Conservation (phyloP, 2,797 vertebrate genomes). For the Cryptoblepharus egeriae region DNA sequence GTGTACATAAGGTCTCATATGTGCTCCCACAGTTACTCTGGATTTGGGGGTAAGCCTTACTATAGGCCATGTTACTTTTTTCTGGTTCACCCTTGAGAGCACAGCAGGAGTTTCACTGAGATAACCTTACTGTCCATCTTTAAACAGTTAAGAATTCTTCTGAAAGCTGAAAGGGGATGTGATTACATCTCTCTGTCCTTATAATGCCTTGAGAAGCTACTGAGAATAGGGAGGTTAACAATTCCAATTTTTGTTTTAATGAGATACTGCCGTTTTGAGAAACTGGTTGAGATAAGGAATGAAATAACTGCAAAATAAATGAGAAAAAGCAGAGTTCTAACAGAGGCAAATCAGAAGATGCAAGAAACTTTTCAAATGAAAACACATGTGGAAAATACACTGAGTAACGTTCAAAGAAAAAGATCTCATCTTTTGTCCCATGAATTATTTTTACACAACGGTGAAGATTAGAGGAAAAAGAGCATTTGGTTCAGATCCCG, state of each 20-base stretch:
- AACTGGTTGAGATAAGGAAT: conserved; percentile 62
- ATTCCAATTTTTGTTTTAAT: conserved; percentile 69
- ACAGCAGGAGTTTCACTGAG: conserved; percentile 11
- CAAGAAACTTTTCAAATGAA: conserved; percentile 47
- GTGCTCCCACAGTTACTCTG: no score
- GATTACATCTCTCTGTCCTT: conserved; percentile 46
- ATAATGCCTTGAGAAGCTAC: conserved; percentile 58
- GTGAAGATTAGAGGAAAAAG: conserved; percentile 17
- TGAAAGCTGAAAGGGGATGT: not conserved
- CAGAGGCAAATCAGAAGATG: conserved; percentile 34
- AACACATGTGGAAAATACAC: conserved; percentile 54
- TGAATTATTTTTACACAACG: conserved; percentile 54
- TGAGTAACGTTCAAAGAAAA: conserved; percentile 44
- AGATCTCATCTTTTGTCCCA: conserved; percentile 21
- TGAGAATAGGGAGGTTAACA: conserved; percentile 53
- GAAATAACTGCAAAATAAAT: conserved; percentile 60
- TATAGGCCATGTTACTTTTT: not conserved
- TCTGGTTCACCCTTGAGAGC: conserved; percentile 2
- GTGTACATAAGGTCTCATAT: no score
- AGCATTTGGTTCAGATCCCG: conserved; percentile 41
- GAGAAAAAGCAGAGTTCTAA: conserved; percentile 53
- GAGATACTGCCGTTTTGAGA: conserved; percentile 56
- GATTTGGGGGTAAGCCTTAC: no score
- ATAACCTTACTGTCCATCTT: conserved; percentile 39
- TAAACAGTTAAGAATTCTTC: conserved; percentile 48